Evolutionary conservation across 2,113 vertebrate genomes (phyloP).

Genomic region (Ondatra zibethicus): DNA sequence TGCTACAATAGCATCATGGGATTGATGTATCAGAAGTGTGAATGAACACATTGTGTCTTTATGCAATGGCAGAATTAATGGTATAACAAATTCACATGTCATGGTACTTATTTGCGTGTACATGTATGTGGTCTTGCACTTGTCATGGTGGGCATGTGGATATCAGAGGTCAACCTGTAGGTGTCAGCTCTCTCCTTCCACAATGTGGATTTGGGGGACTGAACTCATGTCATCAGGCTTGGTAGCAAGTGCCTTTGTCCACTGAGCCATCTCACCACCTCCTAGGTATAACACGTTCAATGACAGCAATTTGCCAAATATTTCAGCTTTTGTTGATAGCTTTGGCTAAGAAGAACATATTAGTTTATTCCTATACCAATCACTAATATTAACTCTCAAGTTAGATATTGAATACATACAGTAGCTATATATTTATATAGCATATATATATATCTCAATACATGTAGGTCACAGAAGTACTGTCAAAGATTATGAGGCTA

Average conservation of each 20-base stretch:
- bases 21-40: neutral
- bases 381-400: neutral
- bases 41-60: neutral
- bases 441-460: no score
- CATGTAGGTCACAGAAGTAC: neutral
- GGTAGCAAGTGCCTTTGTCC: neutral
- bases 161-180: neutral
- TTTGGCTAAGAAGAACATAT: neutral
- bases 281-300: neutral
- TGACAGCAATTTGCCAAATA: neutral
- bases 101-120: neutral
- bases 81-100: neutral
- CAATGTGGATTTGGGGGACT: neutral
- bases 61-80: neutral
- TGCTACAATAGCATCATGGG: neutral
- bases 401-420: neutral
- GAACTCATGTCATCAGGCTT: neutral
- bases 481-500: neutral
- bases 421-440: neutral
- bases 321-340: neutral
- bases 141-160: neutral
- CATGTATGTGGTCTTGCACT: neutral
- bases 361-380: neutral
- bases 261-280: neutral
- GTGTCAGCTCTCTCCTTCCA: neutral